A percentile compares a stretch with the other conserved stretches of the same genome.
Conservation (phyloP, 2,113 vertebrate genomes). For the Rhinopomastus cyanomelas region DNA sequence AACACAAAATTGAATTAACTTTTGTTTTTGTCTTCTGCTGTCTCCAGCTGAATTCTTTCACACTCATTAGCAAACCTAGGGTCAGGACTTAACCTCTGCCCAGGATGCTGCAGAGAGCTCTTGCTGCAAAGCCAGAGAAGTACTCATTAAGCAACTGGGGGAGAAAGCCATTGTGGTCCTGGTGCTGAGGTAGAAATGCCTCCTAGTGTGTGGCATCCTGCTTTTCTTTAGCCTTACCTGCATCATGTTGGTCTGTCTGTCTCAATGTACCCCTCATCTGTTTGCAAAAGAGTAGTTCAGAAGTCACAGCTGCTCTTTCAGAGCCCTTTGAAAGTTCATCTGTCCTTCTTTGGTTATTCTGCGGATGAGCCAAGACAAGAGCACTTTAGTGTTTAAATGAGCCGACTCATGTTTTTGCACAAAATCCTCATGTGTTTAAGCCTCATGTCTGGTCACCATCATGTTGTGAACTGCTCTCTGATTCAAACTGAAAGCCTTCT, state of each 20-base stretch:
- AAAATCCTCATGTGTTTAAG: conserved; percentile 11
- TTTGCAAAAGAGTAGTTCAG: background rate
- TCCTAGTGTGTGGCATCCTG: background rate
- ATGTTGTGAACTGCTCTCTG: background rate
- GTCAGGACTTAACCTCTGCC: background rate
- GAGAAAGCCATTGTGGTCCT: background rate
- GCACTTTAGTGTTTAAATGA: conserved; percentile 43
- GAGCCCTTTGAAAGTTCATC: background rate
- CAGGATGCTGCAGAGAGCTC: background rate
- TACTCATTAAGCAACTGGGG: background rate
- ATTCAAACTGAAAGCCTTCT: background rate
- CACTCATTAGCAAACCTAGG: background rate
- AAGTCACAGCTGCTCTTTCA: background rate
- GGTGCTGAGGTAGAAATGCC: background rate
- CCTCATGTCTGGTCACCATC: background rate
- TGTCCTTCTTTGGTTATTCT: background rate
- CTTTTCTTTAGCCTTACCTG: background rate
- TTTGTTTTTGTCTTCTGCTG: background rate
- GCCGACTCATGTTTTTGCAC: conserved; percentile 12
- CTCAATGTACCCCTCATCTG: background rate
- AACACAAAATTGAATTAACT: background rate
- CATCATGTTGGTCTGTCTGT: background rate
- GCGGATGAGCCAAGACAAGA: conserved; percentile 11
- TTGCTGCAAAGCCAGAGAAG: background rate
- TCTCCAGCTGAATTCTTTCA: background rate